Percentiles rank a stretch among this genome's conserved stretches.
These are phyloP conservation scores for Artibeus jamaicensis DNA, from an alignment of 2,797 vertebrate genomes.

Conservation along the genomic window DNA sequence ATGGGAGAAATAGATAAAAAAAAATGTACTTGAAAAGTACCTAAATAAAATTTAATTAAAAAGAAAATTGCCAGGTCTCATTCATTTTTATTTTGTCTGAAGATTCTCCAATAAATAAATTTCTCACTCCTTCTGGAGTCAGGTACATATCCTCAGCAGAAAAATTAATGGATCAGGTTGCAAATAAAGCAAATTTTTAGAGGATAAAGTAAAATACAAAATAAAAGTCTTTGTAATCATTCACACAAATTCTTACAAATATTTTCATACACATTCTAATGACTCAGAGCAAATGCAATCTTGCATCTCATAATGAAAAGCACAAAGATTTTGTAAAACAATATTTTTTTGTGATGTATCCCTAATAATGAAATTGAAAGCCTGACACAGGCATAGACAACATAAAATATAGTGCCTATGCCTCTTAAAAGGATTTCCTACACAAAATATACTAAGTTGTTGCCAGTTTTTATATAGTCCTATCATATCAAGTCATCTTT, in stretches of 20 bases:
- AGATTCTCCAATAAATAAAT: slow-evolving; percentile 37
- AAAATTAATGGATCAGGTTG: neutral
- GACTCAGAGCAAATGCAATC: neutral
- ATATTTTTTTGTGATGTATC: neutral
- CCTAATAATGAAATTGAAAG: neutral
- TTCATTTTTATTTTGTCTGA: slow-evolving; percentile 36
- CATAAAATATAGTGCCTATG: neutral
- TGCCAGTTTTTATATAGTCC: neutral
- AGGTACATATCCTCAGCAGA: neutral
- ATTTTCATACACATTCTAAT: neutral
- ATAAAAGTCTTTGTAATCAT: neutral
- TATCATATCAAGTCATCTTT: neutral
- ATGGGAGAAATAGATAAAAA: too few relatives aligned
- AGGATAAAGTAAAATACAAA: neutral
- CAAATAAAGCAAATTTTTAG: neutral
- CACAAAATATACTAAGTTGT: neutral
- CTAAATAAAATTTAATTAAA: too few relatives aligned
- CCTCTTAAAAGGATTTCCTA: neutral
- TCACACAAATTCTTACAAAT: neutral
- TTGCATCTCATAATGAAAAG: neutral
- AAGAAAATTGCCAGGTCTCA: neutral
- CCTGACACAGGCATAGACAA: neutral
- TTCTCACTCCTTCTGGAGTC: neutral
- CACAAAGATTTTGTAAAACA: neutral
- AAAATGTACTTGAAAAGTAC: too few relatives aligned